phyloP scores from a whole-genome alignment of 2,113 vertebrate species.

The Podarcis cretensis region DNA sequence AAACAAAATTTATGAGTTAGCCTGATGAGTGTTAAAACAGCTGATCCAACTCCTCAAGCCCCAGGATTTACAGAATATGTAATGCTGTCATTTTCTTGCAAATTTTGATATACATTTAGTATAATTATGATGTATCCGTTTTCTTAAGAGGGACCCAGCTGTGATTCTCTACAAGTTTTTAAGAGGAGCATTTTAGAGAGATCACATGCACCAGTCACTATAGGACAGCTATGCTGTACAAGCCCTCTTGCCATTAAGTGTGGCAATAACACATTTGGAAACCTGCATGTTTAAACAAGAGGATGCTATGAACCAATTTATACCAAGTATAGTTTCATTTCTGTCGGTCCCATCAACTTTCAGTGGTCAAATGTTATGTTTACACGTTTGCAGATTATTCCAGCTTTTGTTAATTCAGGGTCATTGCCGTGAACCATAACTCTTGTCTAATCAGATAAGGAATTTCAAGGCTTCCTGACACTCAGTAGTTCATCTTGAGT shows the following conservation, averaged over 20 bases:
- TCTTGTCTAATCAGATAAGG: background rate
- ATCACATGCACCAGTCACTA: conserved; percentile 33
- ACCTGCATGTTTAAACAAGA: background rate
- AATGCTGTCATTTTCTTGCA: conserved; percentile 60
- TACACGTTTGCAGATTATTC: background rate
- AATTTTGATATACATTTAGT: conserved; percentile 63
- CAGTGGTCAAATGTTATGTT: background rate
- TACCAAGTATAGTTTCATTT: background rate
- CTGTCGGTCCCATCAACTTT: background rate
- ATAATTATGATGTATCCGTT: conserved; percentile 65
- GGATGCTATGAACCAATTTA: background rate
- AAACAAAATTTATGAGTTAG: conserved; percentile 50
- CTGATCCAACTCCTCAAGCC: conserved; percentile 62
- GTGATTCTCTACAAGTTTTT: conserved; percentile 56
- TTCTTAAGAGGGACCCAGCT: conserved; percentile 66
- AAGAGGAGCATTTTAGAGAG: conserved; percentile 52
- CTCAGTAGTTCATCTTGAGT: background rate
- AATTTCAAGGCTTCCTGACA: background rate
- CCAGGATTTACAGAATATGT: conserved; percentile 63
- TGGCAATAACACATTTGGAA: conserved; percentile 43
- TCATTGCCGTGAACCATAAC: background rate
- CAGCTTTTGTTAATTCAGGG: background rate
- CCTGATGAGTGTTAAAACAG: conserved; percentile 65
- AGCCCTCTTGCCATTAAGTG: conserved; percentile 14
- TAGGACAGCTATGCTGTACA: conserved; percentile 36